Base-by-base conservation (phyloP, 2,888 invertebrate genomes). In the Azorinus chamasolen region DNA sequence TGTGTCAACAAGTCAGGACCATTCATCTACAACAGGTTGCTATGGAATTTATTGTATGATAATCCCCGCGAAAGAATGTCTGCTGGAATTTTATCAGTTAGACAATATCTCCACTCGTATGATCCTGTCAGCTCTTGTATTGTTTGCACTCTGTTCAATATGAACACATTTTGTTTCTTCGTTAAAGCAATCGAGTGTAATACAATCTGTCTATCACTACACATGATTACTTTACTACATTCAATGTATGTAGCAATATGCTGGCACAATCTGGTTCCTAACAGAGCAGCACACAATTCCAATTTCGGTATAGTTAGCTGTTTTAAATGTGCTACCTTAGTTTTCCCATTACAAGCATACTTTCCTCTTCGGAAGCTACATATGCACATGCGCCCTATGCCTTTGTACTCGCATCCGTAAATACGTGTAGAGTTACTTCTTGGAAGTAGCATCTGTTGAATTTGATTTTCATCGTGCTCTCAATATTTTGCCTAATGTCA, bases 351-450 rank as follows among this genome's bases (percentile, higher is more conserved):
- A 65, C 41, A 8, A 65, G 16, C n/a, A 32, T 18, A 50, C 8
- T 50, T 20, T 32, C 25, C 27, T 61, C 25, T 39, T 16, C 39
- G n/a, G 45, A 18, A 32, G 18, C 37, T 18, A 61, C n/a, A 37
- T 61, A 61, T 12, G 61, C 61, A 50, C 61, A 50, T 50, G 61
- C 50, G 5, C 61, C 50, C 14, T 48, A 50, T 2, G 48, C 50
- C 24, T 50, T 61, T n/a, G 24, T 37, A 39, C 50, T 61, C 10
- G 50, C 48, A 20, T 61, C 61, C 2, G 50, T 61, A 25, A 61
- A 50, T 27, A 61, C 27, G 45, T 45, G 45, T 45, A 45, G 45
- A 8, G 20, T 45, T n/a, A 3, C 20, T 5, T 45, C 45, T 43
- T 39, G 16, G 45, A 24, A 25, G 16, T 59, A 12, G 14, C 46